A percentile compares a stretch with the other conserved stretches of the same genome.
Conservation (phyloP, 2,113 vertebrate species). For the Xyliphius kryptos region DNA sequence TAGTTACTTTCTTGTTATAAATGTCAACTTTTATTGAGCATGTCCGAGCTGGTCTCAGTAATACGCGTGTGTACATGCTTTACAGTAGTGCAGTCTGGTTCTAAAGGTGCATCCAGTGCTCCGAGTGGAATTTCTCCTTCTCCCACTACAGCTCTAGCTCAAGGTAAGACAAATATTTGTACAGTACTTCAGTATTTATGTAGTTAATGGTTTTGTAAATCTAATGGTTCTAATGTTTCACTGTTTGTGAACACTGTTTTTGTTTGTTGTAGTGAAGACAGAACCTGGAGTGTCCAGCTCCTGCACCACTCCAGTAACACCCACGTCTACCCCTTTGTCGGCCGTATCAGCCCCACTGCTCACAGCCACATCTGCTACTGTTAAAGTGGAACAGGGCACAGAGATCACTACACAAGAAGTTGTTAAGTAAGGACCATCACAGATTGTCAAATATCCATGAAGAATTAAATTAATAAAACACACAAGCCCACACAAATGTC, state of each 20-base stretch:
- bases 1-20: too few relatives aligned
- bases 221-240: too few relatives aligned
- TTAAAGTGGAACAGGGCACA: constrained; percentile 85
- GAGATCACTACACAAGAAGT: constrained; percentile 73
- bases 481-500: too few relatives aligned
- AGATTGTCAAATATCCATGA: too few relatives aligned
- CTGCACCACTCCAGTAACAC: constrained; percentile 50
- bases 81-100: constrained; percentile 28
- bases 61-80: constrained; percentile 7
- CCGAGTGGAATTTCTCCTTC: constrained; percentile 20
- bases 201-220: too few relatives aligned
- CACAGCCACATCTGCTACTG: constrained; percentile 62
- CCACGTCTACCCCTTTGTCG: constrained; percentile 35
- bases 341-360: constrained; percentile 41
- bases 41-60: too few relatives aligned
- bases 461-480: too few relatives aligned
- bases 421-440: constrained; percentile 84
- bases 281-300: constrained; percentile 75
- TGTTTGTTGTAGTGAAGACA: constrained; percentile 85
- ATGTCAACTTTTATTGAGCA: too few relatives aligned
- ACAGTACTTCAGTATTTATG: too few relatives aligned
- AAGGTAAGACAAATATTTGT: constrained; percentile 22
- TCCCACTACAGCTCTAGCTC: constrained; percentile 29
- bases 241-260: too few relatives aligned
- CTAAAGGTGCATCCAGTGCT: constrained; percentile 29